phyloP scores from a whole-genome alignment of 1,140 invertebrate species.

The Dolichoris vasculosae region DNA sequence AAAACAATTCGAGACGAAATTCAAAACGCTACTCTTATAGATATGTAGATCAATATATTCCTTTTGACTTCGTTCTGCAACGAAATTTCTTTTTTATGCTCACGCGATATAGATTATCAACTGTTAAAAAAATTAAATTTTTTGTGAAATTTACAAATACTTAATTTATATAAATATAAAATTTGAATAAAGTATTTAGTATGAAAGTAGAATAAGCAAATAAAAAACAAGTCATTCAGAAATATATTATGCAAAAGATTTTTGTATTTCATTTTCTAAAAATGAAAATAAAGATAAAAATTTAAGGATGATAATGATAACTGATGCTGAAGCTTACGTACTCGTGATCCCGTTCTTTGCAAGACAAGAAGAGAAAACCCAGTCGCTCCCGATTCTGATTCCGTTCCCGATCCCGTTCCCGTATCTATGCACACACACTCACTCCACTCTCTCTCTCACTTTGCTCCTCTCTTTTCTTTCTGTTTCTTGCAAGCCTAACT shows the following conservation, averaged over 20 bases:
- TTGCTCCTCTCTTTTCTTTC: conserved; percentile 63
- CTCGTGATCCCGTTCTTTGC: background rate
- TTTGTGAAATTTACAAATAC: background rate
- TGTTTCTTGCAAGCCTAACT: conserved; percentile 57
- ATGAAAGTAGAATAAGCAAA: background rate
- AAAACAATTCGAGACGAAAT: too few species aligned
- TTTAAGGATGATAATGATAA: background rate
- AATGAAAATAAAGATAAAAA: background rate
- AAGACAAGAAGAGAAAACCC: background rate
- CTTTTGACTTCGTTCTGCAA: too few species aligned
- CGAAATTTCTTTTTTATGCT: too few species aligned
- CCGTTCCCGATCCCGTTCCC: conserved; percentile 24
- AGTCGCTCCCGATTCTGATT: conserved; percentile 2
- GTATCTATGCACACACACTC: background rate
- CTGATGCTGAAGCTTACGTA: background rate
- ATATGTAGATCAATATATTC: too few species aligned
- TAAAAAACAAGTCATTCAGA: background rate
- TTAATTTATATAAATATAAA: background rate
- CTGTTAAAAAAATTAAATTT: conserved; percentile 10
- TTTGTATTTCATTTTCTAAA: background rate
- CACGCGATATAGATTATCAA: conserved; percentile 3
- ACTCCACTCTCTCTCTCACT: conserved; percentile 52
- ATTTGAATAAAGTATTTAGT: background rate
- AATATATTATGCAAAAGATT: background rate
- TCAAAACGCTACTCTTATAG: too few species aligned